Base-by-base conservation (phyloP, 1,140 invertebrate genomes). In the Leptinotarsa lineolata region DNA sequence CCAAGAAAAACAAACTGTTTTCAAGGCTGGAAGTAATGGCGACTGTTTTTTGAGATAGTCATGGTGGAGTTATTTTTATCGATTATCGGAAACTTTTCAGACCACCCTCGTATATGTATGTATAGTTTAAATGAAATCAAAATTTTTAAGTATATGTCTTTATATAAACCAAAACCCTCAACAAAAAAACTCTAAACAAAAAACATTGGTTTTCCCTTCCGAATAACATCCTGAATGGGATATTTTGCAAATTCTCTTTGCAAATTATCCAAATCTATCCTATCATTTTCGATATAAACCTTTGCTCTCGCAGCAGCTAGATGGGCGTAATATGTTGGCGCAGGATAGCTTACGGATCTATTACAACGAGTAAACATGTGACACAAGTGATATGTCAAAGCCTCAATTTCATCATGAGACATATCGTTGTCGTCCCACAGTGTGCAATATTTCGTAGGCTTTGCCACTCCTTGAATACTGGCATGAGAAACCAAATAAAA, bases 311-410 rank as follows among this genome's bases (percentile, higher is more conserved):
- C 91, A 15, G 95, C 95, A n/a, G 92, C 95, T 70, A 97, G 88
- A 87, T 98, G 95, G 24, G 96, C 95, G 85, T 97, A 97, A 85
- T 97, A 97, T 0, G 95, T 96, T 2, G 96, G 95, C 1, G 96
- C 93, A 2, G 96, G 96, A 87, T 97, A 97, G 15, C 94, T 96
- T 0, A 98, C 95, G 3, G 94, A 89, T 68, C 95, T 88, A 67
- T 91, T 93, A 83, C 96, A 98, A 18, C 96, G 89, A 3, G 92
- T 89, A 84, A 95, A 97, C 85, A 96, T 88, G 81, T 97, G 94
- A 83, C 96, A 98, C 20, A 98, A 84, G 81, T 93, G 91, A 85
- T 94, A 97, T 0, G 95, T 93, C 68, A 97, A 81, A 74, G 83
- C 46, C 60, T 97, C 92, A n/a, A 97, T 86, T 70, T 94, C 87